Evolutionary conservation across 2,797 vertebrate genomes (phyloP), one percentile per base, ranked within the genome.

Genomic region (Tympanoctomys barrerae): DNA sequence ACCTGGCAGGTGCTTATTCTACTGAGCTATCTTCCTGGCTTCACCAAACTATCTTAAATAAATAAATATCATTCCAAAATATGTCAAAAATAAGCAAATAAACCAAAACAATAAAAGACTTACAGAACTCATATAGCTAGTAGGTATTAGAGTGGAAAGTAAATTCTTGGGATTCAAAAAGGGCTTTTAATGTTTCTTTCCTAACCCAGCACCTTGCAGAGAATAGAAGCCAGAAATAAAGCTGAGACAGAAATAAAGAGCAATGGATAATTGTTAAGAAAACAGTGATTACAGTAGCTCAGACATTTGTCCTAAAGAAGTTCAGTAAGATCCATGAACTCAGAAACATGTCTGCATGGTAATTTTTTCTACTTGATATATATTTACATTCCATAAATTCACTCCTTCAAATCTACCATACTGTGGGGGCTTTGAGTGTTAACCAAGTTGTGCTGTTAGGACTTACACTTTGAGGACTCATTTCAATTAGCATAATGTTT

Each of bases 61-160:
- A 77, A n/a, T n/a, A 79, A 96, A 52, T 68, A 52, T 62, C 33
- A 70, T 79, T 90, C 73, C 16, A 73, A 68, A 73, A 46, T 73
- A 0, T 81, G 39, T n/a, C 46, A 24, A 52, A 88, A 80, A 64
- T 24, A 91, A n/a, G 79, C 54, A 73, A 36, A 73, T 42, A 77
- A 49, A 61, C 31, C 46, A 59, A 86, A 86, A n/a, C 64, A 73
- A 8, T 16, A 21, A 64, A 62, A 87, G 13, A 10, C 26, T 75
- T 70, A 82, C 22, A 68, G 24, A 22, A 71, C 13, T n/a, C 39
- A 49, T 13, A 57, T 1, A 62, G 11, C 73, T 36, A 31, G 2
- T 61, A 42, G 19, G 8, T 9, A 4, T 82, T 87, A 94, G 83
- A 79, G 84, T 13, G 42, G 66, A 36, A 70, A 82, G 6, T 82